phyloP scores from a whole-genome alignment of 2,113 vertebrate species.

The Asarcornis scutulata region DNA sequence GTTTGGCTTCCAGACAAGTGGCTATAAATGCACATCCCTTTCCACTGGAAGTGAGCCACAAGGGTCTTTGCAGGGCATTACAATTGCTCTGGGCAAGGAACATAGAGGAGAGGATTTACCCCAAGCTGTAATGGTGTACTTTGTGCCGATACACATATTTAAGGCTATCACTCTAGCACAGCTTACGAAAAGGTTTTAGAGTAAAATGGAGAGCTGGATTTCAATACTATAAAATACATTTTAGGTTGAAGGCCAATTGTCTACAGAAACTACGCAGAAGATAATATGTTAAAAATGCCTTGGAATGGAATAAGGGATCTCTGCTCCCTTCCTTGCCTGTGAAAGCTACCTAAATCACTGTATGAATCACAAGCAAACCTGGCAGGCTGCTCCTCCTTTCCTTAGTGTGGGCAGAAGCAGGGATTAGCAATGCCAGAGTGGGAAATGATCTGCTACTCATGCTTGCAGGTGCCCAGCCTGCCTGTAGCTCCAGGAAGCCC shows the following conservation, averaged over 20 bases:
- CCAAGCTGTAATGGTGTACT: not conserved
- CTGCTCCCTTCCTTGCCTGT: not conserved
- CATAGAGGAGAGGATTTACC: not conserved
- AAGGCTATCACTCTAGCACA: not conserved
- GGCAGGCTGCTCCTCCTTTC: not conserved
- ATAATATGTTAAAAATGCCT: not conserved
- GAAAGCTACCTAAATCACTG: not conserved
- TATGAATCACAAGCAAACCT: not conserved
- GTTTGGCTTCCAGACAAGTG: not conserved
- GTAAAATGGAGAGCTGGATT: not conserved
- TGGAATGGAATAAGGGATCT: not conserved
- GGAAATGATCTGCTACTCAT: not conserved
- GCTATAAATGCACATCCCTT: not conserved
- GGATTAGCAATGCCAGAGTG: not conserved
- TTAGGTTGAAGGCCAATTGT: not conserved
- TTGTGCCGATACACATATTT: fast-evolving
- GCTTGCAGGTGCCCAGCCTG: not conserved
- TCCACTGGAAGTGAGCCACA: not conserved
- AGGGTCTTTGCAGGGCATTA: not conserved
- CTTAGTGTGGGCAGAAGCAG: not conserved
- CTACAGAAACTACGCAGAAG: not conserved
- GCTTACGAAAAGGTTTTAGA: not conserved
- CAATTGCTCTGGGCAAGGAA: not conserved
- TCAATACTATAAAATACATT: not conserved
- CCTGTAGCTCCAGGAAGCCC: not conserved